Percentiles rank a stretch among this genome's conserved stretches.
Evolutionary conservation across 2,797 vertebrate species (phyloP).

Genomic region (Remorina albescens): DNA sequence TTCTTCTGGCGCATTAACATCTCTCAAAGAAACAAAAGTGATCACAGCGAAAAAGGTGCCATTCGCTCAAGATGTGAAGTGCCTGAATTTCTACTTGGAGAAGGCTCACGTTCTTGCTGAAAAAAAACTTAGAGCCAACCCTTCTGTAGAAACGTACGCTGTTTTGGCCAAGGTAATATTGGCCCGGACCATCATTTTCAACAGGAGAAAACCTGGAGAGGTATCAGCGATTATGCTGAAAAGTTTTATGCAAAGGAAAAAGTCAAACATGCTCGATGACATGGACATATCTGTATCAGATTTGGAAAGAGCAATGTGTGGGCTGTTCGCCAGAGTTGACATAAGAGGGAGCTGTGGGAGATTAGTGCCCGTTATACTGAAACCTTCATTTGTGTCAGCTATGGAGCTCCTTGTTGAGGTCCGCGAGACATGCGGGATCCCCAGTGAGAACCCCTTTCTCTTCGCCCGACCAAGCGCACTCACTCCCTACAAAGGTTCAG

Average conservation of each 20-base stretch:
- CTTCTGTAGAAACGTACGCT: conserved; percentile 48
- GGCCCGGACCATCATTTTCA: conserved; percentile 56
- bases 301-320: conserved; percentile 64
- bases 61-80: conserved; percentile 47
- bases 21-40: conserved; percentile 45
- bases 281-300: conserved; percentile 46
- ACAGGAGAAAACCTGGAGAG: conserved; percentile 52
- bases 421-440: conserved; percentile 57
- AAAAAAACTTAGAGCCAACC: conserved; percentile 43
- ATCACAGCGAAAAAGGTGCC: conserved; percentile 38
- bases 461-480: conserved; percentile 45
- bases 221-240: conserved; percentile 20
- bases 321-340: conserved; percentile 59
- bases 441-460: conserved; percentile 53
- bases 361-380: conserved; percentile 65
- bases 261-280: neutral
- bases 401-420: conserved; percentile 54
- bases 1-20: conserved; percentile 47
- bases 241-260: conserved; percentile 46
- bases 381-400: conserved; percentile 52
- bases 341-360: conserved; percentile 59
- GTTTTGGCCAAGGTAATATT: conserved; percentile 51
- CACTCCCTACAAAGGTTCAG: conserved; percentile 40
- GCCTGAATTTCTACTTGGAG: conserved; percentile 61
- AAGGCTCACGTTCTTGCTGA: conserved; percentile 44